Evolutionary conservation across 2,797 vertebrate genomes (phyloP).

Genomic region (Esox lucius): DNA sequence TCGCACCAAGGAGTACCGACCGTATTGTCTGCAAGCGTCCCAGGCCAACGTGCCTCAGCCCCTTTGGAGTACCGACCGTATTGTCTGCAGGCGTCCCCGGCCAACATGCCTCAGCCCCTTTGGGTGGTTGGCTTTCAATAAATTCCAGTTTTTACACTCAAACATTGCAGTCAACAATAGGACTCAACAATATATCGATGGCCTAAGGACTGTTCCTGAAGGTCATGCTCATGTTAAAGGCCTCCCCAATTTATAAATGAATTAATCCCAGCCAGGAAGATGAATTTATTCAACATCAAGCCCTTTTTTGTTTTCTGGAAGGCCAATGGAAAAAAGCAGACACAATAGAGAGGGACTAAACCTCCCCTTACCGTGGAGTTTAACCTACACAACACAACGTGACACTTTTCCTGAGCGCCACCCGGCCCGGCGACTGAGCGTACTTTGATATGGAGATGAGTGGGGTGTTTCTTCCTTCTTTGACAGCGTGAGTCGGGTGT

Average conservation of each 20-base stretch:
- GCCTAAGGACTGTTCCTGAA: slow-evolving; percentile 3
- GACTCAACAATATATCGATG: background rate
- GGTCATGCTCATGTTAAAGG: slow-evolving; percentile 17
- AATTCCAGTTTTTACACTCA: slow-evolving; percentile 13
- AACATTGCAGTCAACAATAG: slow-evolving; percentile 23
- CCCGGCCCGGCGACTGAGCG: slow-evolving; percentile 60
- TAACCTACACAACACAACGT: slow-evolving; percentile 76
- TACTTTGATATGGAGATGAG: slow-evolving; percentile 87
- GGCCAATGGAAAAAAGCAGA: background rate
- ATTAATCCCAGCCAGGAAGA: background rate
- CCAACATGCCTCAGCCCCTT: too few relatives aligned
- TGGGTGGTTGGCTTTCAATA: background rate
- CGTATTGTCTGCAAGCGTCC: background rate
- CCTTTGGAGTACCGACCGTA: background rate
- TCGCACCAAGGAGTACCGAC: background rate
- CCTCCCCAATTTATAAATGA: background rate
- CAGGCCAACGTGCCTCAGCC: background rate
- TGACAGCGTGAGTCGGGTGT: slow-evolving; percentile 74
- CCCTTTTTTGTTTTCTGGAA: background rate
- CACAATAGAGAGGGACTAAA: slow-evolving; percentile 26
- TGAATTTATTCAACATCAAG: background rate
- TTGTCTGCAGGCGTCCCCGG: background rate
- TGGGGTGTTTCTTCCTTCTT: slow-evolving; percentile 72
- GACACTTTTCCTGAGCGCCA: slow-evolving; percentile 60
- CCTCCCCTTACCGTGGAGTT: slow-evolving; percentile 67